Percentiles rank a stretch among this genome's conserved stretches.
Evolutionary conservation across 2,113 vertebrate species (phyloP).

Genomic region (Rhinogobius similis): DNA sequence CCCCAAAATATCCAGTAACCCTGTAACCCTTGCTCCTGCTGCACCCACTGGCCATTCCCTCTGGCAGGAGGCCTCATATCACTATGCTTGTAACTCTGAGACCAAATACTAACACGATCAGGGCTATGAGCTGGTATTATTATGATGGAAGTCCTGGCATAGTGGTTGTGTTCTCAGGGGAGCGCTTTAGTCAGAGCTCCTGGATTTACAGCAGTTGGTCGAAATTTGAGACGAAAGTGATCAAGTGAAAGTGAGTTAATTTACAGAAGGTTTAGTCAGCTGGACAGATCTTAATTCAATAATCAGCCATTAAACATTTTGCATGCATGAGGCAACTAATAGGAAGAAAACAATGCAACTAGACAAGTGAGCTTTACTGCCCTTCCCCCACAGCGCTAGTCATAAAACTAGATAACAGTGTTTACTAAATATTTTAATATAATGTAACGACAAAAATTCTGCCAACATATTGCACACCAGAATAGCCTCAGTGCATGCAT

Average conservation of each 20-base stretch:
- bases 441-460: neutral
- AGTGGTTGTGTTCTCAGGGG: constrained; percentile 12
- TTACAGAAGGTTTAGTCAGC: neutral
- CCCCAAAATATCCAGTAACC: constrained; percentile 37
- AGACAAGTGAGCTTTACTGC: constrained; percentile 3
- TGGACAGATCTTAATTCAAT: neutral
- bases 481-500: neutral
- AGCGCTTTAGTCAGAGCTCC: constrained; percentile 16
- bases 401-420: neutral
- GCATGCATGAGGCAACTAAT: neutral
- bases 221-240: constrained; percentile 16
- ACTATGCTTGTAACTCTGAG: constrained; percentile 64
- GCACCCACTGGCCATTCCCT: constrained; percentile 46
- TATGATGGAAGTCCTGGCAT: constrained; percentile 46
- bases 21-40: constrained; percentile 3
- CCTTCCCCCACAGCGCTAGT: neutral
- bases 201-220: constrained; percentile 18
- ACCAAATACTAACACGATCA: constrained; percentile 58
- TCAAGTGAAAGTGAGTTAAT: neutral
- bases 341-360: neutral
- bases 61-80: constrained; percentile 46
- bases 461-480: neutral
- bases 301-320: neutral
- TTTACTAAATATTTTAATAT: neutral
- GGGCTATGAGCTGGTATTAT: constrained; percentile 51